Evolutionary conservation across 2,888 invertebrate species (phyloP), one percentile per base, ranked within the genome.

Genomic region (Scaptomyza polygonia): DNA sequence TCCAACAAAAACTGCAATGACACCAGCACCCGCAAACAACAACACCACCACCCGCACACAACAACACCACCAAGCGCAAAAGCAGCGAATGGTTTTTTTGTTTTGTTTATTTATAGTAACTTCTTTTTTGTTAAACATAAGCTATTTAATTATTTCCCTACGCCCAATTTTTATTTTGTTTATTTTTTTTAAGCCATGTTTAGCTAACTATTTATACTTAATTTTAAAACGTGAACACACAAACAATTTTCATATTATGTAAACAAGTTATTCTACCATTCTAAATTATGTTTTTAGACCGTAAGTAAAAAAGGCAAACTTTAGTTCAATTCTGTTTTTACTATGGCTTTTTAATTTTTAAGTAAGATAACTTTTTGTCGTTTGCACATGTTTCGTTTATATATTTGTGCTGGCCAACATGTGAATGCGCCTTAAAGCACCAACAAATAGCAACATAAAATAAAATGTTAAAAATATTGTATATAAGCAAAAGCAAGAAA

Each of bases 131-230:
- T 49, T 48, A 53, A 56, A 49, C 14, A 49, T 53, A 55, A 49
- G 51, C 25, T 66, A 82, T 75, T 79, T 85, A 82, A 82, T 85
- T 87, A 87, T 82, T 82, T 82, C 86, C 86, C 71, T 75, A 71
- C 39, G 79, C 75, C 74, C 75, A 78, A 68, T 58, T 58, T 47
- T 56, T 42, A 48, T 43, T 77, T 59, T 57, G 47, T 55, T 72
- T 56, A 34, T 67, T 56, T 43, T 67, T 36, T 30, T 45, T 61
- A 11, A 76, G 52, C 32, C 71, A 59, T 39, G 49, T 65, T 73
- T 68, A 77, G 69, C 59, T 68, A 62, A 61, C 72, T 72, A 82
- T 87, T 79, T 87, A 87, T 87, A 83, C 62, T 39, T 82, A 82
- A 73, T 76, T 85, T 82, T 87, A 87, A 62, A 70, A 34, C 43